Conservation (phyloP, 2,888 invertebrate genomes). For the Coelinius sp. region DNA sequence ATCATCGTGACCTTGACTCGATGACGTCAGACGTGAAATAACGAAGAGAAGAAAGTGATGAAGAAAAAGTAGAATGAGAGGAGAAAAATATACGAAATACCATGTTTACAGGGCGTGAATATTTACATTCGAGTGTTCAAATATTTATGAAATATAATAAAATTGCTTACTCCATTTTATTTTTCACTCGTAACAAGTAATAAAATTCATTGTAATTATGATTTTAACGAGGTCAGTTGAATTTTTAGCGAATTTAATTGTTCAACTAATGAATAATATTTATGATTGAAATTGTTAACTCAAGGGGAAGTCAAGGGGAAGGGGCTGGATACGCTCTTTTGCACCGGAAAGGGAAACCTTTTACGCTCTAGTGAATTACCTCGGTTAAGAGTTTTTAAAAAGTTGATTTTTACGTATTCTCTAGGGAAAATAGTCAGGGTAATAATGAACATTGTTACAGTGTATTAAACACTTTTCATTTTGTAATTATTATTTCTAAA, state of each 20-base stretch:
- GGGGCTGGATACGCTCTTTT: conserved; percentile 62
- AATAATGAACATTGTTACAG: conserved; percentile 31
- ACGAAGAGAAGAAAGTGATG: conserved; percentile 17
- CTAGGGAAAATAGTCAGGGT: conserved; percentile 7
- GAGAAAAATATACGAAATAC: conserved; percentile 6
- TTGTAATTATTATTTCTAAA: no score
- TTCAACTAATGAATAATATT: not conserved
- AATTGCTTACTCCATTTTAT: not conserved
- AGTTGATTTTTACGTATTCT: conserved; percentile 17
- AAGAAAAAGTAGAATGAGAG: conserved; percentile 21
- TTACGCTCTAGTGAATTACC: conserved; percentile 43
- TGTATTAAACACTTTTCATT: not conserved
- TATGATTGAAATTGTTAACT: conserved; percentile 16
- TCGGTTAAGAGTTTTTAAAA: not conserved
- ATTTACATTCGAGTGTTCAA: not conserved
- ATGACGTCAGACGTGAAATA: conserved; percentile 7
- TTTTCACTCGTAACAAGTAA: not conserved
- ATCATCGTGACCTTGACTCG: conserved; percentile 20
- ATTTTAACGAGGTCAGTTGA: not conserved
- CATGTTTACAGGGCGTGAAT: conserved; percentile 24
- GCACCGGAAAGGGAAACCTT: conserved; percentile 65
- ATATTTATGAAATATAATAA: not conserved
- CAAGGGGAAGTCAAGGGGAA: conserved; percentile 45
- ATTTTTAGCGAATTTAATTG: not conserved
- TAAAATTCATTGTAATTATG: not conserved